phyloP scores from a whole-genome alignment of 2,797 vertebrate species.

The Neosilurus hyrtlii region DNA sequence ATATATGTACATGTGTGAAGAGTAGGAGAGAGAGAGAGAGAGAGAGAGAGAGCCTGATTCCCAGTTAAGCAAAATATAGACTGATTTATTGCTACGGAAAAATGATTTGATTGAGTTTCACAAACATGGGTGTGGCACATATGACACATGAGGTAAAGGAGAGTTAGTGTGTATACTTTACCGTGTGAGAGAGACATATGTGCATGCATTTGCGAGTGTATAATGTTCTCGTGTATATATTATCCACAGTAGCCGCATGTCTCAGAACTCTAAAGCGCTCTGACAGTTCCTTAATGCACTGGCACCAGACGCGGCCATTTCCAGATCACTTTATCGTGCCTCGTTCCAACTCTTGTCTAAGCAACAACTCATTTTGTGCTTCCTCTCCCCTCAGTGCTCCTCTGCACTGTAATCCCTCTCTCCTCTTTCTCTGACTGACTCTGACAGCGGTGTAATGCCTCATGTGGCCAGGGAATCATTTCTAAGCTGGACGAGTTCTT shows the following conservation, averaged over 20 bases:
- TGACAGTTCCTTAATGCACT: constrained; percentile 48
- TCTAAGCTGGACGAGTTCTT: constrained; percentile 35
- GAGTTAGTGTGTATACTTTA: constrained; percentile 33
- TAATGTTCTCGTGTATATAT: constrained; percentile 35
- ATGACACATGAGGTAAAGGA: constrained; percentile 38
- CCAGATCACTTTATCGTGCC: constrained; percentile 47
- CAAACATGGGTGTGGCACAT: constrained; percentile 74
- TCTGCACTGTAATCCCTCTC: constrained; percentile 39
- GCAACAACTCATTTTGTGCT: constrained; percentile 39
- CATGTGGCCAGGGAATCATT: constrained; percentile 44
- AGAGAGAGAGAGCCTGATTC: constrained; percentile 47
- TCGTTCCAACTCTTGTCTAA: constrained; percentile 43
- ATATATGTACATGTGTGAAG: neutral
- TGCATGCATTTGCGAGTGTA: constrained; percentile 16
- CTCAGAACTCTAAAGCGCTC: constrained; percentile 42
- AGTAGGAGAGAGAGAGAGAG: constrained; percentile 50
- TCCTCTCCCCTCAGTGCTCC: constrained; percentile 40
- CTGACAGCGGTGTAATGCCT: constrained; percentile 47
- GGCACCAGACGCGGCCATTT: constrained; percentile 45
- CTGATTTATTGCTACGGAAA: constrained; percentile 91
- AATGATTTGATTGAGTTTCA: constrained; percentile 92
- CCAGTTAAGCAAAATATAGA: constrained; percentile 93
- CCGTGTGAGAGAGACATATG: constrained; percentile 27
- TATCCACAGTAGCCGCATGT: constrained; percentile 46
- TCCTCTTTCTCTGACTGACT: constrained; percentile 37